Evolutionary conservation across 2,113 vertebrate genomes (phyloP).

Genomic region (Lethenteron reissneri): DNA sequence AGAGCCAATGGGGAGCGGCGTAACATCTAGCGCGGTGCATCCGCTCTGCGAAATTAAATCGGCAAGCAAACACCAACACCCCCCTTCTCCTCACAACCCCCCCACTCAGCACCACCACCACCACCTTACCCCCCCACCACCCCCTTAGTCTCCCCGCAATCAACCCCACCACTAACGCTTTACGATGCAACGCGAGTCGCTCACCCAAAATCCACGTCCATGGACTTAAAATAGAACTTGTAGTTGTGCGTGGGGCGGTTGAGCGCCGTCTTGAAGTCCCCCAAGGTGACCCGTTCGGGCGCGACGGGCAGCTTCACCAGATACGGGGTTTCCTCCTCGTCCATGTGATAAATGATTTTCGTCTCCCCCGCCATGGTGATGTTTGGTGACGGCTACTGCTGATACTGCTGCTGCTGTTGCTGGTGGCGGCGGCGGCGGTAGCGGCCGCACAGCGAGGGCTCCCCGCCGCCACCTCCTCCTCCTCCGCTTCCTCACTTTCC

Average conservation of each 20-base stretch:
- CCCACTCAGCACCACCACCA: not conserved
- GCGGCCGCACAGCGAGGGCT: too few species aligned
- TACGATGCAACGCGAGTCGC: slow-evolving; percentile 14
- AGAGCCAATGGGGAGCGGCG: too few species aligned
- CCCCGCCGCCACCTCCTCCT: too few species aligned
- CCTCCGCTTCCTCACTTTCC: too few species aligned
- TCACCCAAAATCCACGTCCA: slow-evolving; percentile 98
- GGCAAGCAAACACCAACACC: not conserved
- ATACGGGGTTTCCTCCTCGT: slow-evolving; percentile 93
- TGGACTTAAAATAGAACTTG: slow-evolving; percentile 99
- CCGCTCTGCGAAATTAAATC: too few species aligned
- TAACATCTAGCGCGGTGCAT: too few species aligned
- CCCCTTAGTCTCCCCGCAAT: not conserved
- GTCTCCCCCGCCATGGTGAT: slow-evolving; percentile 73
- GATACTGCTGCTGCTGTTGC: too few species aligned
- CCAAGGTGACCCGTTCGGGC: slow-evolving; percentile 76
- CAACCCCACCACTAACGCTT: not conserved
- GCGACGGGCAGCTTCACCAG: slow-evolving; percentile 74
- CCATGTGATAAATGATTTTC: slow-evolving; percentile 92
- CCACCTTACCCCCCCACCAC: not conserved
- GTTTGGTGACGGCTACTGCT: too few species aligned
- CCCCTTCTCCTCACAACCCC: not conserved
- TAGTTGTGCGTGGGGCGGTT: slow-evolving; percentile 70
- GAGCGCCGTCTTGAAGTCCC: slow-evolving; percentile 93
- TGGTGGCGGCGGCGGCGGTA: too few species aligned